phyloP scores from a whole-genome alignment of 2,888 invertebrate species.

The Hydroisotoma schaefferi region DNA sequence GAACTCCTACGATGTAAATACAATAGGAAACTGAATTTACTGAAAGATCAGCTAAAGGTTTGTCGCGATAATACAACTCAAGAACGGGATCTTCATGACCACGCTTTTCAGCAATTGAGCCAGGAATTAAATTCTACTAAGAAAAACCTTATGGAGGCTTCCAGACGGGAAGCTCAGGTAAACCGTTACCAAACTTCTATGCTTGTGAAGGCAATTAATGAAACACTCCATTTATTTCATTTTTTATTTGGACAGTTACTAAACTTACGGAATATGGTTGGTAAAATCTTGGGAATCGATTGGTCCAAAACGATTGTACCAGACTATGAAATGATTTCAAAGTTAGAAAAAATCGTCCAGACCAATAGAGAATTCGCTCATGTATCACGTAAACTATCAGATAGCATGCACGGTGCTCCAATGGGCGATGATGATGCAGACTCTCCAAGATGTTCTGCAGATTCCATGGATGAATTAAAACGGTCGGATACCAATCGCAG shows the following conservation, averaged over 20 bases:
- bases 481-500: not conserved
- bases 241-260: constrained; percentile 56
- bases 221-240: not conserved
- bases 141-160: constrained; percentile 68
- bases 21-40: constrained; percentile 65
- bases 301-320: constrained; percentile 60
- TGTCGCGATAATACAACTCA: constrained; percentile 43
- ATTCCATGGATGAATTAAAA: constrained; percentile 9
- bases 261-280: constrained; percentile 71
- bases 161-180: constrained; percentile 68
- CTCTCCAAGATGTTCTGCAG: constrained; percentile 22
- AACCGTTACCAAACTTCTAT: constrained; percentile 44
- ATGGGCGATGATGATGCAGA: constrained; percentile 23
- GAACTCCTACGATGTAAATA: constrained; percentile 72
- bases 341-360: constrained; percentile 76
- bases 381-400: constrained; percentile 64
- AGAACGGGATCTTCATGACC: constrained; percentile 58
- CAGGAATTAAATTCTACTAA: constrained; percentile 74
- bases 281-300: constrained; percentile 69
- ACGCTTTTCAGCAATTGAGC: constrained; percentile 66
- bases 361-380: constrained; percentile 83
- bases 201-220: not conserved
- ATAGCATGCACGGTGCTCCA: constrained; percentile 45
- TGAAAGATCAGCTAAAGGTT: constrained; percentile 63
- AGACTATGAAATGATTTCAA: constrained; percentile 71